Conservation (phyloP, 1,140 invertebrate genomes). For the Cephus cinctus region DNA sequence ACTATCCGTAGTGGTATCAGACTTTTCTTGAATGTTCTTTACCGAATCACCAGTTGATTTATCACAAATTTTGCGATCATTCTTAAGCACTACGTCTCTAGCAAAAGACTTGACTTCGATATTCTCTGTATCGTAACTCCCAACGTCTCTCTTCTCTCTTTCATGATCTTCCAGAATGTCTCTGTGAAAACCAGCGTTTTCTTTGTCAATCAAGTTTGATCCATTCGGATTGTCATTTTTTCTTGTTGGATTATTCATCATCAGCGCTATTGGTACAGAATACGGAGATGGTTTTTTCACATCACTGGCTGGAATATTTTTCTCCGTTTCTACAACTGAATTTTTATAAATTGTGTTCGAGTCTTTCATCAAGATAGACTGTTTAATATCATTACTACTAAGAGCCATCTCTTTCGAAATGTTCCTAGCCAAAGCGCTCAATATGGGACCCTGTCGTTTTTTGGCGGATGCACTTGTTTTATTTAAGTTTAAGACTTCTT, state of each 20-base stretch:
- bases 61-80: conserved; percentile 19
- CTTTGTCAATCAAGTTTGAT: conserved; percentile 9
- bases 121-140: not conserved
- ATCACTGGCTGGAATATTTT: not conserved
- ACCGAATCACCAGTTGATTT: conserved; percentile 13
- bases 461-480: conserved; percentile 8
- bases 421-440: conserved; percentile 32
- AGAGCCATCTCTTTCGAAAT: too few species aligned
- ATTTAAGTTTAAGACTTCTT: not conserved
- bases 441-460: conserved; percentile 36
- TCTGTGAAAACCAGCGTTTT: conserved; percentile 20
- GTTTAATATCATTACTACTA: too few species aligned
- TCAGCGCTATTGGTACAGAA: conserved; percentile 38
- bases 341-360: not conserved
- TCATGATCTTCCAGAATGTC: conserved; percentile 40
- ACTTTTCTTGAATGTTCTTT: not conserved
- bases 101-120: not conserved
- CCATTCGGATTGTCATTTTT: conserved; percentile 2
- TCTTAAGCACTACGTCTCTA: not conserved
- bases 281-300: conserved; percentile 9
- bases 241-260: conserved; percentile 37
- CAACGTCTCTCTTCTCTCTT: conserved; percentile 36
- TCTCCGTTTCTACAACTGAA: not conserved
- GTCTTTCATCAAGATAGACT: too few species aligned
- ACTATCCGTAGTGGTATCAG: conserved; percentile 1